Conservation (phyloP, 2,113 vertebrate species). For the Embiotoca jacksoni region DNA sequence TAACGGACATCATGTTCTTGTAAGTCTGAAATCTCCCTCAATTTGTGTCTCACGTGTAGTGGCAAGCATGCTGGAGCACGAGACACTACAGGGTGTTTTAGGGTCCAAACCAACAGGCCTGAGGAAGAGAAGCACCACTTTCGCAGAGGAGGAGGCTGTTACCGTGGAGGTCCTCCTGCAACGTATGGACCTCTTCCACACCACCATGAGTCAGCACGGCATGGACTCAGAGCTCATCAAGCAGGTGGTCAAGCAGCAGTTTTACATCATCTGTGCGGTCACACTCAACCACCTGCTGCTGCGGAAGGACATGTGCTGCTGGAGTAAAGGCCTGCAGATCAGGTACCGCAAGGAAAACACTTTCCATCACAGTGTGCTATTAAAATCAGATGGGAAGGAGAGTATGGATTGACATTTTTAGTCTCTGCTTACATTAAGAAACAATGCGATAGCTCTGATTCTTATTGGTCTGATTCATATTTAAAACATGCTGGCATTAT, state of each 20-base stretch:
- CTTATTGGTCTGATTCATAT: no score
- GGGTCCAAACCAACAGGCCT: constrained; percentile 94
- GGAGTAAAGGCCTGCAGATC: constrained; percentile 99
- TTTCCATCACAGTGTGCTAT: background rate
- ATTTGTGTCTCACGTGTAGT: constrained; percentile 78
- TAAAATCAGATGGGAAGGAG: background rate
- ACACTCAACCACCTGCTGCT: constrained; percentile 96
- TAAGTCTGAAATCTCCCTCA: background rate
- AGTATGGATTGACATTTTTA: background rate
- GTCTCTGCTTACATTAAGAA: no score
- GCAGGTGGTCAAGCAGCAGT: constrained; percentile 93
- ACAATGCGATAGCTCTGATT: no score
- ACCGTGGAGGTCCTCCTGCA: constrained; percentile 93
- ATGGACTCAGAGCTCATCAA: constrained; percentile 91
- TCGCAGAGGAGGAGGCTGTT: constrained; percentile 87
- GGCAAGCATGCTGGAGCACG: constrained; percentile 95
- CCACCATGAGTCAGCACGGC: constrained; percentile 91
- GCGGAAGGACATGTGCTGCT: constrained; percentile 98
- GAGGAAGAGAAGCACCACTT: constrained; percentile 91
- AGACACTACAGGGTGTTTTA: constrained; percentile 92
- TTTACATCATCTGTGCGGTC: constrained; percentile 91
- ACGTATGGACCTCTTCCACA: constrained; percentile 90
- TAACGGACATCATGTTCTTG: background rate
- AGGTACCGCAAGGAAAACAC: constrained; percentile 80
- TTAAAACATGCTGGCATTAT: background rate